Evolutionary conservation across 2,113 vertebrate species (phyloP).

Genomic region (Ginglymostoma cirratum): DNA sequence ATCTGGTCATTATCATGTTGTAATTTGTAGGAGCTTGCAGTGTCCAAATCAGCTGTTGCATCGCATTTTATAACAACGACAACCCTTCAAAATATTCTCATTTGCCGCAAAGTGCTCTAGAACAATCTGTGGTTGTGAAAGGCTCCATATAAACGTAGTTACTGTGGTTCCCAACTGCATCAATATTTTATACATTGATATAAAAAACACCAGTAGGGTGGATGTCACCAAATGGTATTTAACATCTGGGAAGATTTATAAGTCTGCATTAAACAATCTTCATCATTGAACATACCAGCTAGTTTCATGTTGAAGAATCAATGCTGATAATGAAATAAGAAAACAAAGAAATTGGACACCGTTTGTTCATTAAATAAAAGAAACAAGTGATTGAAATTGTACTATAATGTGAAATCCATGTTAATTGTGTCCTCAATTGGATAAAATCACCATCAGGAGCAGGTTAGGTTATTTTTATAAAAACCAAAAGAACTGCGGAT

Average conservation of each 20-base stretch:
- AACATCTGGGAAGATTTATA: not conserved
- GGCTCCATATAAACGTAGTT: no score
- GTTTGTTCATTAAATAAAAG: conserved; percentile 10
- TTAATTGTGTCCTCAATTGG: not conserved
- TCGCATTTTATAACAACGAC: not conserved
- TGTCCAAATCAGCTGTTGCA: not conserved
- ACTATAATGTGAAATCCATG: not conserved
- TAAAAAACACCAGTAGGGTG: not conserved
- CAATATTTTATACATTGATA: not conserved
- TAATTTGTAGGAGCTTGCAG: not conserved
- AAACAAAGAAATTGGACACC: not conserved
- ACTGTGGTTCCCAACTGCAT: not conserved
- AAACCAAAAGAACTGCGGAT: no score
- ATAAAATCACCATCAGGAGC: not conserved
- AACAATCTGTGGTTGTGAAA: not conserved
- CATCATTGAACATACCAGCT: not conserved
- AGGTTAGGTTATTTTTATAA: not conserved
- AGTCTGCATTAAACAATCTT: not conserved
- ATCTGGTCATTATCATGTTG: not conserved
- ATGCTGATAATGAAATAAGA: conserved; percentile 1
- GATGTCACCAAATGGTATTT: not conserved
- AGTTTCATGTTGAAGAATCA: not conserved
- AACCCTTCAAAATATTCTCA: not conserved
- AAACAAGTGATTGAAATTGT: not conserved
- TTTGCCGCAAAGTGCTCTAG: not conserved